Evolutionary conservation across 2,888 invertebrate genomes (phyloP).

Genomic region (Timema cristinae): DNA sequence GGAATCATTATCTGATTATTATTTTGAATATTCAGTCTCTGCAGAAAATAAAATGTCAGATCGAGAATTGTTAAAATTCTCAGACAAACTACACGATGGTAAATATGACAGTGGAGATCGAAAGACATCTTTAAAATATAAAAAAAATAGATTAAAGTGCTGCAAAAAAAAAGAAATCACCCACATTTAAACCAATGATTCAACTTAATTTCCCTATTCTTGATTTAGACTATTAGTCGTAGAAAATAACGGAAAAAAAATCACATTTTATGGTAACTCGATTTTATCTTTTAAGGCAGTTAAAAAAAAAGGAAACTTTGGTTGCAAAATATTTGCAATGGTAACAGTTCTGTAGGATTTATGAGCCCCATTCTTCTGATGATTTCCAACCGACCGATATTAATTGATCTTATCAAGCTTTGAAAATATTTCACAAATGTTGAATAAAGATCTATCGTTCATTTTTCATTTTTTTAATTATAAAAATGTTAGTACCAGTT

Average conservation of each 20-base stretch:
- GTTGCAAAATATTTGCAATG: constrained; percentile 25
- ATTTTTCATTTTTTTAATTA: neutral
- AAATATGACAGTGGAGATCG: constrained; percentile 22
- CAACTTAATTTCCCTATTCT: constrained; percentile 6
- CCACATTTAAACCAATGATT: constrained; percentile 19
- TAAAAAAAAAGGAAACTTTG: constrained; percentile 27
- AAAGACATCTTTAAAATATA: constrained; percentile 22
- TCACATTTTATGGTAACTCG: constrained; percentile 28
- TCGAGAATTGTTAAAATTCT: constrained; percentile 23
- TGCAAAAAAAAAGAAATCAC: constrained; percentile 23
- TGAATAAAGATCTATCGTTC: neutral
- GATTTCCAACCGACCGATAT: neutral
- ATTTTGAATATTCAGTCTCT: constrained; percentile 12
- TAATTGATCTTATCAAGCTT: neutral
- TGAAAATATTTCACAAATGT: no score
- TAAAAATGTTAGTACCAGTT: no score
- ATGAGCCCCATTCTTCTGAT: constrained; percentile 17
- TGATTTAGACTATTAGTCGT: neutral
- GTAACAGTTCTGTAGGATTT: constrained; percentile 26
- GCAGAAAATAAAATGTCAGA: constrained; percentile 19
- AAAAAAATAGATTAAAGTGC: neutral
- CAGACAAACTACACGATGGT: constrained; percentile 24
- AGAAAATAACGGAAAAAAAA: neutral
- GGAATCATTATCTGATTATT: constrained; percentile 15
- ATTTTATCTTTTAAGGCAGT: constrained; percentile 29